phyloP scores from a whole-genome alignment of 2,797 vertebrate species.

The Peromyscus nudipes region DNA sequence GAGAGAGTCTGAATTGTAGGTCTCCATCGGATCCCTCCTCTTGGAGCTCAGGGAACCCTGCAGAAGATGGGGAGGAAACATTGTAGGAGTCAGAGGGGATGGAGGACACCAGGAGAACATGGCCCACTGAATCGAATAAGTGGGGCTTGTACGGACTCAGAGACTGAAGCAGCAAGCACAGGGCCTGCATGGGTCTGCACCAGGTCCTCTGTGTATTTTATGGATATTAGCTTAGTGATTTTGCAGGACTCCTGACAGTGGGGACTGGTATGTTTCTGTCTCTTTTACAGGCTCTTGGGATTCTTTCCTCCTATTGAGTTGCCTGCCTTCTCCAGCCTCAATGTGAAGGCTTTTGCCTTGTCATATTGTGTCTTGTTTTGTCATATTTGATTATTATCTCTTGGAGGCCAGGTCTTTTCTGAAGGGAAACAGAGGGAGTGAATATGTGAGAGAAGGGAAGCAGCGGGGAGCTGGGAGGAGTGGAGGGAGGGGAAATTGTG shows the following conservation, averaged over 20 bases:
- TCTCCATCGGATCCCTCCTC: not conserved
- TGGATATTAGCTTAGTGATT: not conserved
- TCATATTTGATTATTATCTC: not conserved
- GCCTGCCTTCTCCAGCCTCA: not conserved
- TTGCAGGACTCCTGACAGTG: not conserved
- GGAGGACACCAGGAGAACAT: not conserved
- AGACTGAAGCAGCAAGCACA: not conserved
- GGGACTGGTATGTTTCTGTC: not conserved
- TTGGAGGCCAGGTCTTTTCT: not conserved
- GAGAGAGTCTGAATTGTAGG: not conserved
- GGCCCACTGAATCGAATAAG: not conserved
- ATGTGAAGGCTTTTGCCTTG: not conserved
- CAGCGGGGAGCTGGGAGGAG: no score
- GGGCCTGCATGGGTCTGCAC: not conserved
- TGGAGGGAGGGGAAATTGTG: no score
- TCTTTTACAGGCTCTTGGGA: not conserved
- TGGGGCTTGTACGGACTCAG: not conserved
- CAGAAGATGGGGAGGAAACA: not conserved
- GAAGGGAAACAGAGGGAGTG: no score
- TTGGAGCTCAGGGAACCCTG: not conserved
- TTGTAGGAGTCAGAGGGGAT: not conserved
- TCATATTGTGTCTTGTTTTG: not conserved
- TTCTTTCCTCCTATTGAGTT: not conserved
- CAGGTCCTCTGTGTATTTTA: not conserved
- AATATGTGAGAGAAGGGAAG: no score